These are phyloP conservation scores for Gymnothorax reevesii DNA, from an alignment of 2,797 vertebrate genomes.

Conservation along the genomic window DNA sequence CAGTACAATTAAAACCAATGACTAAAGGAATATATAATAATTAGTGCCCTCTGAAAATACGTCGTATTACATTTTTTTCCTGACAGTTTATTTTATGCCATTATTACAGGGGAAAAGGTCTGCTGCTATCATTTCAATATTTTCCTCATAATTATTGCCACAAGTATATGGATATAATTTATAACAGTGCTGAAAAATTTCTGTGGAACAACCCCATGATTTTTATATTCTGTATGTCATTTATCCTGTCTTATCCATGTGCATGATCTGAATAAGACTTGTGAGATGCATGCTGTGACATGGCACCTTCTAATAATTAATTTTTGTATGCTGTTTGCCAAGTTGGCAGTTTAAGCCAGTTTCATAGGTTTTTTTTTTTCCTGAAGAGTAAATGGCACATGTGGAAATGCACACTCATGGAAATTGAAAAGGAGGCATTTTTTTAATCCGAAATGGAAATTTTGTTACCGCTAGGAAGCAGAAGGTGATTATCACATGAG, in stretches of 20 bases:
- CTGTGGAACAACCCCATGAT: not conserved
- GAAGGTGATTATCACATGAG: not conserved
- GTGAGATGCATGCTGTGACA: not conserved
- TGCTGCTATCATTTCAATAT: not conserved
- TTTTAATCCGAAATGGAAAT: not conserved
- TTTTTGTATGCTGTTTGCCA: not conserved
- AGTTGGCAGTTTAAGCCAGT: not conserved
- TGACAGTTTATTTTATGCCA: not conserved
- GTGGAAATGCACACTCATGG: not conserved
- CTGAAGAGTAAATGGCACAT: not conserved
- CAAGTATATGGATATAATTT: not conserved
- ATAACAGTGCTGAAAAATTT: not conserved
- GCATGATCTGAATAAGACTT: not conserved
- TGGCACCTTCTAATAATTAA: not conserved
- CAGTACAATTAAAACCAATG: not conserved
- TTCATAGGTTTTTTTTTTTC: not conserved
- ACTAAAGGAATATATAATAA: slow-evolving; percentile 7
- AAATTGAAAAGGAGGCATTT: not conserved
- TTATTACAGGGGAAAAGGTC: slow-evolving; percentile 1
- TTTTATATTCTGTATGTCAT: not conserved
- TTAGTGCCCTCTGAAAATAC: slow-evolving; percentile 7
- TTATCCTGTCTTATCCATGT: not conserved
- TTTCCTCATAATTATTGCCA: not conserved
- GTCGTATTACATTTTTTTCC: slow-evolving; percentile 2
- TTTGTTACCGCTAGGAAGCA: not conserved